These are phyloP conservation scores for Zaprionus tsacasi DNA, from an alignment of 1,140 invertebrate genomes.

Conservation along the genomic window DNA sequence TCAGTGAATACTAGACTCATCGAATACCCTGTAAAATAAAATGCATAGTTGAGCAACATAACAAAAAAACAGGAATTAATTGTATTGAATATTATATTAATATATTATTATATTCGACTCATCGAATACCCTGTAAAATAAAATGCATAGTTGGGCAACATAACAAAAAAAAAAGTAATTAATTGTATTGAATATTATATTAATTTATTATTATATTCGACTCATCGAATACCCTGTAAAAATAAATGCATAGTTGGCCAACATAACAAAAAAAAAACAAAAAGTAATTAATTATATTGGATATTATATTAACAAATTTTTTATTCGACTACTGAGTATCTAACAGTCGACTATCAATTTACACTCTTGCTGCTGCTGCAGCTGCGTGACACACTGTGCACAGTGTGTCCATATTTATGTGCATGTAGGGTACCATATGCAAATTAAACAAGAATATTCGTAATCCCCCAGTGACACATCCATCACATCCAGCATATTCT, in stretches of 20 bases:
- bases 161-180: too few relatives aligned
- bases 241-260: background rate
- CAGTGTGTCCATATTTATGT: slow-evolving; percentile 25
- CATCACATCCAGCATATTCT: too few relatives aligned
- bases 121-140: slow-evolving; percentile 36
- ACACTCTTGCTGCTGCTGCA: background rate
- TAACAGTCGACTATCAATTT: background rate
- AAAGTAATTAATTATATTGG: too few relatives aligned
- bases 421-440: too few relatives aligned
- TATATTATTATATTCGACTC: slow-evolving; percentile 37
- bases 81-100: too few relatives aligned
- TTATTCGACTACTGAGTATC: background rate
- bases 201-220: slow-evolving; percentile 2
- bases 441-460: background rate
- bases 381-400: slow-evolving; percentile 14
- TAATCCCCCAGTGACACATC: background rate
- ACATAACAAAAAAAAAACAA: background rate
- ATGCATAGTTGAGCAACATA: background rate
- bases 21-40: slow-evolving; percentile 17
- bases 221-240: slow-evolving; percentile 51
- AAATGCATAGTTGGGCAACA: background rate
- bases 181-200: too few relatives aligned
- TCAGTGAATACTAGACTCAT: slow-evolving; percentile 65
- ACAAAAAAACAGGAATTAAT: too few relatives aligned
- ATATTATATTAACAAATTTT: too few relatives aligned